Base-by-base conservation (phyloP, 2,888 invertebrate species). In the Caenorhabditis virilis region DNA sequence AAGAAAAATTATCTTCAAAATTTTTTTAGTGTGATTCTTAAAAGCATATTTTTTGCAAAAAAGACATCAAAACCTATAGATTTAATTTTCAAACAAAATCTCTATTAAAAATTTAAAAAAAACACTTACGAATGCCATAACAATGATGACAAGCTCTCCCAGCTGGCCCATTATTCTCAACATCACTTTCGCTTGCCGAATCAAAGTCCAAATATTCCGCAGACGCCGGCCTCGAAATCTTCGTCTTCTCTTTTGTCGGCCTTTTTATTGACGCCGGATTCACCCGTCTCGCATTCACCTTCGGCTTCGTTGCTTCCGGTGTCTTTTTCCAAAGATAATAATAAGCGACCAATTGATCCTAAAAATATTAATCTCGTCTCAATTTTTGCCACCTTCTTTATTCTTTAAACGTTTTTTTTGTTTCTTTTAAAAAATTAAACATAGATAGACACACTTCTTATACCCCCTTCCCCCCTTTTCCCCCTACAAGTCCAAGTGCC, bases 311-410 rank as follows among this genome's bases (percentile, higher is more conserved):
- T 67, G 97, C 97, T 80, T 93, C 93, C 20, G 95, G 93, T 36
- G 95, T 95, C 87, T 97, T 98, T 87, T 99, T 99, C 98, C 98
- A 98, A 83, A 95, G 88, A 87, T 98, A 98, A 86, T 98, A 98
- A 87, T 93, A 98, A 85, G 95, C 95, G 53, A 98, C 95, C 83
- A 98, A 87, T 85, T 98, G 95, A 55, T 93, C 90, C 90, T 90
- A 30, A 30, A 30, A 30, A 30, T 9, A 30, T 30, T 30, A 30
- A 30, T 9, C 30, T 9, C 6, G 13, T 30, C 6, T 9, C 13
- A 6, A 9, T 9, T 9, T 30, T 30, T 9, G 13, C 6, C 30
- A 30, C 6, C 30, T 30, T 30, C 30, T 30, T 6, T 6, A 30
- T 30, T 30, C 30, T n/a, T n/a, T n/a, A n/a, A n/a, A n/a, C n/a